phyloP scores from a whole-genome alignment of 1,140 invertebrate genomes.

The Danaus melanippus region DNA sequence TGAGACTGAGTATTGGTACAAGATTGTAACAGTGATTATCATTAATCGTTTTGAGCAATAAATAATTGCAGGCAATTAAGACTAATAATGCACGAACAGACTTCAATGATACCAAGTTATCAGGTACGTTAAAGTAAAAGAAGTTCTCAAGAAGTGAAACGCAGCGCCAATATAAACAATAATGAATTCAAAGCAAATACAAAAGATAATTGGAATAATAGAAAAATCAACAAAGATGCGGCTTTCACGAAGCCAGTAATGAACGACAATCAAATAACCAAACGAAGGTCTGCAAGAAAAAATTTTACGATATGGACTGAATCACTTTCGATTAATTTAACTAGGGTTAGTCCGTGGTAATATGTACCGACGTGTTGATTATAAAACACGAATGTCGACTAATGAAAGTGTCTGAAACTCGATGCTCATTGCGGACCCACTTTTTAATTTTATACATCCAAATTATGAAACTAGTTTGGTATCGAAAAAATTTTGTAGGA shows the following conservation, averaged over 20 bases:
- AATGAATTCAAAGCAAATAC: constrained; percentile 26
- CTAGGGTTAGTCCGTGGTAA: no score
- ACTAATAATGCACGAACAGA: background rate
- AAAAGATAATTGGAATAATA: constrained; percentile 34
- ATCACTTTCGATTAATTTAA: constrained; percentile 34
- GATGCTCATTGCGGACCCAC: constrained; percentile 7
- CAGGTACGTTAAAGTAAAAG: background rate
- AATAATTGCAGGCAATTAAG: background rate
- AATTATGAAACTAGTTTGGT: constrained; percentile 13
- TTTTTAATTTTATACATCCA: constrained; percentile 4
- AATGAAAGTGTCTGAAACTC: background rate
- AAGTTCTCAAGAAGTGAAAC: constrained; percentile 29
- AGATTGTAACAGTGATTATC: background rate
- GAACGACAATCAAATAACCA: constrained; percentile 37
- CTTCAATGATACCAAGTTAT: background rate
- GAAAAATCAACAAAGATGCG: constrained; percentile 48
- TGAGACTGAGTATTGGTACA: no score
- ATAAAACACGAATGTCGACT: no score
- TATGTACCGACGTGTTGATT: no score
- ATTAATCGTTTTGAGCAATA: constrained; percentile 2
- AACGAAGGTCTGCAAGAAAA: constrained; percentile 38
- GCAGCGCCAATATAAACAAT: constrained; percentile 26
- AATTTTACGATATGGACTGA: constrained; percentile 38
- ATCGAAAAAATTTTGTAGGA: constrained; percentile 13
- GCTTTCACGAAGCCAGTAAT: constrained; percentile 40